Evolutionary conservation across 2,797 vertebrate genomes (phyloP).

Genomic region (Ctenopoma kingsleyae): DNA sequence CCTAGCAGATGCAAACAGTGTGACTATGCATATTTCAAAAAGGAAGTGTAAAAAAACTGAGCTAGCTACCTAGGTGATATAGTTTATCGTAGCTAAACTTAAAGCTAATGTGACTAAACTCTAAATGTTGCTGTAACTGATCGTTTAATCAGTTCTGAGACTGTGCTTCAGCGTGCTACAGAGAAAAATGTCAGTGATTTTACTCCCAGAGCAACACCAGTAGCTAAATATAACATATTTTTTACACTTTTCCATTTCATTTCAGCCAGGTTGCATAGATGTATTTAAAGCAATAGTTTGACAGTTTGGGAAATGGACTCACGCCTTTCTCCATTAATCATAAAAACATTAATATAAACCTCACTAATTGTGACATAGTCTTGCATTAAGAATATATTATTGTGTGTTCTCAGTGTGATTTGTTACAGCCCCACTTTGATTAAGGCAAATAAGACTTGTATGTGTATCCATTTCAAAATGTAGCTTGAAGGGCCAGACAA

Average conservation of each 20-base stretch:
- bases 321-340: too few species aligned
- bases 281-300: too few species aligned
- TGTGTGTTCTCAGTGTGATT: background rate
- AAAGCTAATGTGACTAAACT: background rate
- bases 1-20: too few species aligned
- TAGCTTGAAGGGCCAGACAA: conserved; percentile 11
- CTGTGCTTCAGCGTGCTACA: background rate
- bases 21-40: too few species aligned
- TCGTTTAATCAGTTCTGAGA: background rate
- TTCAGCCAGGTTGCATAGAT: too few species aligned
- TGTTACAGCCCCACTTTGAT: conserved; percentile 2
- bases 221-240: background rate
- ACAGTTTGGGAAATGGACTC: too few species aligned
- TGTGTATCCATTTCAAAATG: conserved; percentile 4
- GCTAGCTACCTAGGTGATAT: too few species aligned
- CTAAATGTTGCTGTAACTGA: background rate
- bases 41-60: too few species aligned
- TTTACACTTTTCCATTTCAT: too few species aligned
- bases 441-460: background rate
- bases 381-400: background rate
- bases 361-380: background rate
- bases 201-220: background rate
- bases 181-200: background rate
- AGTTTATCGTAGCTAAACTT: too few species aligned
- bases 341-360: too few species aligned